These are phyloP conservation scores for Lochmaea capreae DNA, from an alignment of 2,888 invertebrate genomes.

Conservation along the genomic window DNA sequence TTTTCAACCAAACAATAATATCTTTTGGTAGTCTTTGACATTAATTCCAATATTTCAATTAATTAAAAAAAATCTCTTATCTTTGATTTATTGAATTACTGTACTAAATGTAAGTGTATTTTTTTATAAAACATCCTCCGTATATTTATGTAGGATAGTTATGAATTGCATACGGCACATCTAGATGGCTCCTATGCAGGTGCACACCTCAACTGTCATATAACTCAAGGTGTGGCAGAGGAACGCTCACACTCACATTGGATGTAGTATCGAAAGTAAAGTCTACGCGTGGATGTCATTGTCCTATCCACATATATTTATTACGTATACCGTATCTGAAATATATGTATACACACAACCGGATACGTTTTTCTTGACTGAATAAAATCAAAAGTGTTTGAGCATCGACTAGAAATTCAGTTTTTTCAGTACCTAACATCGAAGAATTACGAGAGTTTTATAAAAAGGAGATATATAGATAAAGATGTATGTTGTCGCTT, in stretches of 20 bases:
- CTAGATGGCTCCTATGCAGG: constrained; percentile 52
- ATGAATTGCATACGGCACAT: constrained; percentile 47
- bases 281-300: constrained; percentile 56
- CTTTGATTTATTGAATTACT: background rate
- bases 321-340: constrained; percentile 42
- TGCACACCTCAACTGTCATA: constrained; percentile 57
- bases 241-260: constrained; percentile 30
- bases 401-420: too few relatives aligned
- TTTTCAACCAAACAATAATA: too few relatives aligned
- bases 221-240: constrained; percentile 57
- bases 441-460: background rate
- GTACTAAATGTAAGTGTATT: background rate
- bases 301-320: constrained; percentile 56
- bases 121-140: background rate
- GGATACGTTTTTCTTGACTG: constrained; percentile 1
- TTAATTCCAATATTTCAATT: too few relatives aligned
- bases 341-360: background rate
- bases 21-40: too few relatives aligned
- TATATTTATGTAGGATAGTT: constrained; percentile 27
- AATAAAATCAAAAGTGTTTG: background rate
- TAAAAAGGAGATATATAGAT: background rate
- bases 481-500: too few relatives aligned
- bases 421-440: too few relatives aligned
- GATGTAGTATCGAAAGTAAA: constrained; percentile 50
- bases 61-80: background rate